Evolutionary conservation across 1,140 invertebrate species (phyloP).

Genomic region (Drosophila parvula): DNA sequence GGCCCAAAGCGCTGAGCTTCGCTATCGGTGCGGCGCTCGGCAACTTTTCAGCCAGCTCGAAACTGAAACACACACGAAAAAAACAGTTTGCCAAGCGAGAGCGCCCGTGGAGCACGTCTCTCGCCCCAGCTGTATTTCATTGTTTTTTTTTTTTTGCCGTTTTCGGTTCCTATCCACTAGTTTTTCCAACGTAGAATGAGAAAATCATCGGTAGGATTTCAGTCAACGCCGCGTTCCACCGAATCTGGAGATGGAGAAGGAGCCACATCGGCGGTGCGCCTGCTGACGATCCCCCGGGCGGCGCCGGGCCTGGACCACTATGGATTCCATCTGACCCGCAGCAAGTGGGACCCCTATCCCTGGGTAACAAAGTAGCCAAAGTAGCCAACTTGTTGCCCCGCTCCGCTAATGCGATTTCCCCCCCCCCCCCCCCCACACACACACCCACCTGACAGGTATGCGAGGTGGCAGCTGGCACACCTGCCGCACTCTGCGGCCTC

Average conservation of each 20-base stretch:
- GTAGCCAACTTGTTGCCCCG: constrained; percentile 13
- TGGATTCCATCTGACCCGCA: constrained; percentile 88
- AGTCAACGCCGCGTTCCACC: not conserved
- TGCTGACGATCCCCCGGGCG: constrained; percentile 73
- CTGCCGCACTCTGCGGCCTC: constrained; percentile 85
- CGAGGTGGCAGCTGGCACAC: constrained; percentile 84
- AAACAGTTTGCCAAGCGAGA: constrained; percentile 58
- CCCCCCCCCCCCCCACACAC: not conserved
- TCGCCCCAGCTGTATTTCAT: constrained; percentile 12
- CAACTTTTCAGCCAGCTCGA: constrained; percentile 36
- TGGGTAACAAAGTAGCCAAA: constrained; percentile 85
- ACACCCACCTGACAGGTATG: constrained; percentile 72
- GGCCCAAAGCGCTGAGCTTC: constrained; percentile 35
- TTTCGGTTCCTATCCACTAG: not conserved
- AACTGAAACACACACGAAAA: constrained; percentile 40
- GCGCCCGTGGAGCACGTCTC: constrained; percentile 61
- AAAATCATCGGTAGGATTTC: constrained; percentile 19
- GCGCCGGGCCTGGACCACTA: constrained; percentile 82
- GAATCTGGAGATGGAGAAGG: not conserved
- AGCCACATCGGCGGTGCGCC: constrained; percentile 62
- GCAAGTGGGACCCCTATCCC: constrained; percentile 90
- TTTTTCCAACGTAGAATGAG: constrained; percentile 27
- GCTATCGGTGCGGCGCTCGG: constrained; percentile 37
- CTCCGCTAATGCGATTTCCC: constrained; percentile 59
- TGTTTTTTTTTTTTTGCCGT: not conserved